Evolutionary conservation across 2,888 invertebrate genomes (phyloP), one percentile per base, ranked within the genome.

Genomic region (Ptychoptera albimana): DNA sequence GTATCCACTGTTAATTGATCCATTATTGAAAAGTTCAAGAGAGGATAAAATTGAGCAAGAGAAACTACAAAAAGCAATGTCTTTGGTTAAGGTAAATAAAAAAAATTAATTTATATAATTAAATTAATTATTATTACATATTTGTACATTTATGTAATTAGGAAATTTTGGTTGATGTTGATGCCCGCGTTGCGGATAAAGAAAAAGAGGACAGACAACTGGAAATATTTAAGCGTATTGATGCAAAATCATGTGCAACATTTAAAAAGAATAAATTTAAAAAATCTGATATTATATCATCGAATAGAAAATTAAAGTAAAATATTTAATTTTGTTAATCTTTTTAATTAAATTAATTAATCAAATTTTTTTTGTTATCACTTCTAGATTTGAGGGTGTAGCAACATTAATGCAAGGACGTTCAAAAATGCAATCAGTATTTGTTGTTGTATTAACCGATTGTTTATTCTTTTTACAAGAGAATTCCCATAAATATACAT

Each of bases 161-260:
- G 40, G 86, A 87, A 55, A 83, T 96, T 50, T 70, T 94, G 51
- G 82, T 85, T 1, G 86, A 87, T 61, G 91, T 96, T 0, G 86
- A 96, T 63, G 82, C 86, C 30, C 84, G 91, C 60, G 93, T 96
- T 29, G 93, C 89, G 0, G 85, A 89, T 45, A 88, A 89, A 54
- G 91, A 93, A 60, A 75, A 87, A 45, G 84, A 88, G 53, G 85
- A 88, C 60, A 70, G 91, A 11, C 86, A 94, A 57, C 63, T 89
- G 50, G 92, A 94, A 62, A 91, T 96, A 52, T 93, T 89, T 66
- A 82, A 87, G 59, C 74, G 82, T 51, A 85, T 96, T 53, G 96
- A 96, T 63, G 83, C 88, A 5, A 91, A 94, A 63, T 91, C 93
- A 0, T 88, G 83, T 58, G 83, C 87, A 1, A 77, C 81, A 50